Evolutionary conservation across 2,797 vertebrate species (phyloP), one percentile per base, ranked within the genome.

Genomic region (Cryptoprocta ferox): DNA sequence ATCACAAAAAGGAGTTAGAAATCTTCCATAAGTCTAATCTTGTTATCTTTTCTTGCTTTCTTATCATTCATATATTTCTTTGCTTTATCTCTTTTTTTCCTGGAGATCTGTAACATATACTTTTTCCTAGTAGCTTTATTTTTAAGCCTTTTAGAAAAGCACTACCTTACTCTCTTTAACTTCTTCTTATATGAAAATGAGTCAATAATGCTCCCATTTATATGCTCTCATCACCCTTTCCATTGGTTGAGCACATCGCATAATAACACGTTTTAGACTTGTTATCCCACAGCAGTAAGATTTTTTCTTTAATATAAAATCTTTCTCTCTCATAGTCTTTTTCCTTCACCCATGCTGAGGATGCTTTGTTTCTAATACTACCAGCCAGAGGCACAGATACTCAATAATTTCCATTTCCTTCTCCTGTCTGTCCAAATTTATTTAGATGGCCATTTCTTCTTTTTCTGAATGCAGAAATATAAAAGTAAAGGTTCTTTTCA

Each of bases 331-430:
- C 89, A 75, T 95, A 56, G 85, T 89, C 98, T 91, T 85, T 50
- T 97, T 98, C 97, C 97, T 94, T 97, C 87, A 93, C 59, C 84
- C 42, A 91, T n/a, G 14, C 56, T 91, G 79, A 91, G 96, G 89
- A 97, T 65, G 66, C 85, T 97, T 98, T 85, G 59, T 30, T 92
- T 97, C 96, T 97, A 93, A 75, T 76, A 92, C 37, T 76, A 85
- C 81, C 90, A n/a, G 78, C 50, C 37, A 79, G 32, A 50, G 76
- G 90, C 73, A 97, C 90, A 97, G 75, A 42, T 19, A 86, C 4
- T 89, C 87, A 14, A 32, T 98, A 86, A 98, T 97, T 98, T 96
- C 84, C 32, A 97, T 96, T 98, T 97, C 91, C 75, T 98, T 98
- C 81, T 86, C 13, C 83, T 96, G 93, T 65, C 12, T 93, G 50